Evolutionary conservation across 2,888 invertebrate genomes (phyloP), one percentile per base, ranked within the genome.

Genomic region (Tineola bisselliella): DNA sequence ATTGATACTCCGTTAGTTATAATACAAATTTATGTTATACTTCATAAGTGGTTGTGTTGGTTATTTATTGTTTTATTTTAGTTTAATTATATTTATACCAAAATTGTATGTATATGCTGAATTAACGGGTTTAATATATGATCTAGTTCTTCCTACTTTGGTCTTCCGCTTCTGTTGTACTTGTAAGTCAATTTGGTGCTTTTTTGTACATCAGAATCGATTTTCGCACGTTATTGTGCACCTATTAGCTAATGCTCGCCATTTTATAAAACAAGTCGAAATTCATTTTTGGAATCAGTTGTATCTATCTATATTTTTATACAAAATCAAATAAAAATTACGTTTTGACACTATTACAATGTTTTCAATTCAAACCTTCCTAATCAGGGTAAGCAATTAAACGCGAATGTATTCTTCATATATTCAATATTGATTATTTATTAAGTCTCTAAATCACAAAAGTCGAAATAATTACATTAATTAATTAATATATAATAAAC

Each of bases 301-400:
- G 76, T 81, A 81, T 74, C 76, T 81, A 81, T 74, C 76, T 78
- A 82, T 77, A 81, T 81, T 86, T 86, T 86, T 86, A 84, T 87
- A 87, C 83, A 83, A 84, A 81, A 82, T 15, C 25, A 61, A 61
- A 61, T 61, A 61, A 57, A 61, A 44, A 19, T 57, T 33, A 56
- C 56, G 56, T 15, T 57, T 61, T 48, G 17, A 48, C 13, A 48
- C 43, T 31, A 44, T 6, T 4, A 6, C 5, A 8, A 13, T 43
- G 43, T 38, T 59, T 59, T 59, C 19, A n/a, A 19, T 25, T 19
- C 19, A 13, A 12, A 11, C 13, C 19, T 57, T 6, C 13, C 8
- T 13, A 25, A 3, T 57, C 54, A 18, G 8, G 2, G 8, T 13
- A 44, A 44, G 13, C 4, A 5, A n/a, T 5, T 5, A 44, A 13